Conservation (phyloP, 2,113 vertebrate genomes). For the Anhinga rufa region DNA sequence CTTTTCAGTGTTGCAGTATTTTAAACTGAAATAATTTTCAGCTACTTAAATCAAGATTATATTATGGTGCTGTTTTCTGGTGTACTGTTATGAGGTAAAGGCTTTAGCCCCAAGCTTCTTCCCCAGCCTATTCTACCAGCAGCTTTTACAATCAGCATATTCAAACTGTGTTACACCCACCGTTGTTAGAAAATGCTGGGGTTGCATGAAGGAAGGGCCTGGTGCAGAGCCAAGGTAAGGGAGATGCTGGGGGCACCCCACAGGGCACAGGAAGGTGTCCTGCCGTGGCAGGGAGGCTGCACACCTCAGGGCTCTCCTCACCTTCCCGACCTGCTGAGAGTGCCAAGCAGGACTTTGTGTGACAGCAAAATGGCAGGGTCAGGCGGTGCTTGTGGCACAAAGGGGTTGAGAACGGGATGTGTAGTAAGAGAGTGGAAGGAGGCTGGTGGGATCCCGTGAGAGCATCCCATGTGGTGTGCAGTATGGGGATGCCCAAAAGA, state of each 20-base stretch:
- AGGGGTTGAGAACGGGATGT: neutral
- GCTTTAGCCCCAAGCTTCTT: neutral
- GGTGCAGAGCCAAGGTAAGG: neutral
- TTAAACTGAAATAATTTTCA: neutral
- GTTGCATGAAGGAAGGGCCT: neutral
- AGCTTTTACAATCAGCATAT: fast-evolving
- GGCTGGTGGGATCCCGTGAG: neutral
- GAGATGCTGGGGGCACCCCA: neutral
- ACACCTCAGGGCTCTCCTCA: neutral
- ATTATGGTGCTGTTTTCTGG: neutral
- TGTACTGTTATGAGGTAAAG: neutral
- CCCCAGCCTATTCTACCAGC: neutral
- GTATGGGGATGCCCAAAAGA: neutral
- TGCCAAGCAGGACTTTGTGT: neutral
- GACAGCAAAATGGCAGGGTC: fast-evolving
- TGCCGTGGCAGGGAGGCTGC: neutral
- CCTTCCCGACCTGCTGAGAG: neutral
- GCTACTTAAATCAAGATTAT: neutral
- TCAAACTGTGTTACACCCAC: neutral
- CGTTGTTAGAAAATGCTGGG: neutral
- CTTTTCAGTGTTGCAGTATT: neutral
- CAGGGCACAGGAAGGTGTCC: neutral
- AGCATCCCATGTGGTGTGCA: neutral
- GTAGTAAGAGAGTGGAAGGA: neutral
- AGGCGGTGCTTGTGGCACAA: neutral